A percentile compares a stretch with the other conserved stretches of the same genome.
Conservation (phyloP, 1,140 invertebrate species). For the Leptinotarsa lineolata region DNA sequence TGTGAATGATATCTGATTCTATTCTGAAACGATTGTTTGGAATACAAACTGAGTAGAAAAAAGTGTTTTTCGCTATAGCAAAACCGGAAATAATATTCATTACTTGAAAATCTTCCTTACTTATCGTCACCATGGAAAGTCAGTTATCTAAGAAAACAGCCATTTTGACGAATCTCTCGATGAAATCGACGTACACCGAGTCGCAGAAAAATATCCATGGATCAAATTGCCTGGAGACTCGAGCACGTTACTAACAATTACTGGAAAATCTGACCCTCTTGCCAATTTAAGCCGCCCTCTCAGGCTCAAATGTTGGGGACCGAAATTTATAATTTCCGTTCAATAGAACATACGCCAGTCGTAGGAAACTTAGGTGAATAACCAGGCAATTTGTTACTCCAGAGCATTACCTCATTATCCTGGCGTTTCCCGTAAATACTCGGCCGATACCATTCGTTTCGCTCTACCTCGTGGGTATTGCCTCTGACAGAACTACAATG, state of each 20-base stretch:
- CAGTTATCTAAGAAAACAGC: no score
- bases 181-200: no score
- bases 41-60: no score
- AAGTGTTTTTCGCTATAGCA: no score
- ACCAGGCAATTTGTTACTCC: constrained; percentile 37
- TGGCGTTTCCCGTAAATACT: constrained; percentile 3
- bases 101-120: no score
- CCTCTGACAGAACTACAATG: constrained; percentile 33
- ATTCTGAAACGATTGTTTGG: no score
- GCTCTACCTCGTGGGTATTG: constrained; percentile 7
- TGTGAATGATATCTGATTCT: no score
- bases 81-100: no score
- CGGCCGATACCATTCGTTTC: not conserved
- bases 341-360: constrained; percentile 34
- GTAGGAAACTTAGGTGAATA: constrained; percentile 40
- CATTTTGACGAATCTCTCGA: no score
- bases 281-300: not conserved
- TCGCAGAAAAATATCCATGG: not conserved
- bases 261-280: not conserved
- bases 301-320: constrained; percentile 15
- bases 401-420: constrained; percentile 31
- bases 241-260: constrained; percentile 17
- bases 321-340: constrained; percentile 43
- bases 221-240: constrained; percentile 6
- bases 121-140: no score